phyloP scores from a whole-genome alignment of 2,888 invertebrate genomes.

The Drosophila mettleri region DNA sequence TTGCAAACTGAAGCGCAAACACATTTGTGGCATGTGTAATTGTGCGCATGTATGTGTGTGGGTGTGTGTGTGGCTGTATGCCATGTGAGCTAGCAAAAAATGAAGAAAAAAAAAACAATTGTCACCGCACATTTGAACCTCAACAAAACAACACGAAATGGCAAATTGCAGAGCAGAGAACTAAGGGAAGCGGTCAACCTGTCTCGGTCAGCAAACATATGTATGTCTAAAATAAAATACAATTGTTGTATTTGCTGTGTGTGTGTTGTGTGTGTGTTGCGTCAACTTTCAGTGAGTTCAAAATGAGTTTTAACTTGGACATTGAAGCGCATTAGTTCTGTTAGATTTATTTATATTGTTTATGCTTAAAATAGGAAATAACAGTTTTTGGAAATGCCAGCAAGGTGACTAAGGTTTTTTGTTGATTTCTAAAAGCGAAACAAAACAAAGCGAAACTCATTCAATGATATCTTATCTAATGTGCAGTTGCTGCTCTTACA shows the following conservation, averaged over 20 bases:
- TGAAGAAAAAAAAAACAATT: conserved; percentile 65
- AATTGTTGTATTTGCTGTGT: conserved; percentile 6
- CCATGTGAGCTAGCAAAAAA: conserved; percentile 35
- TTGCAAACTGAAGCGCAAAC: conserved; percentile 42
- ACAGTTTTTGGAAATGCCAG: background rate
- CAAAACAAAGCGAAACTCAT: background rate
- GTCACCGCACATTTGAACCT: conserved; percentile 71
- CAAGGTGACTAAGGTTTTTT: background rate
- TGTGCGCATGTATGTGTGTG: conserved; percentile 17
- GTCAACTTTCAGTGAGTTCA: conserved; percentile 41
- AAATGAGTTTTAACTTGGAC: conserved; percentile 69
- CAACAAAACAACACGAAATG: conserved; percentile 59
- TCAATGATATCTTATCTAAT: conserved; percentile 1
- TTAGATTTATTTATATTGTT: conserved; percentile 13
- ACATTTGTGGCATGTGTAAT: conserved; percentile 32
- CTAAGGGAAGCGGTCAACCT: conserved; percentile 29
- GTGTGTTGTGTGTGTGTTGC: conserved; percentile 18
- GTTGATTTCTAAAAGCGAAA: background rate
- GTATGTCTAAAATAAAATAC: conserved; percentile 33
- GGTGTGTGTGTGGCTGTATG: conserved; percentile 1
- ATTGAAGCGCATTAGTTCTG: conserved; percentile 61
- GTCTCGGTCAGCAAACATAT: conserved; percentile 50
- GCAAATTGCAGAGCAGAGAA: conserved; percentile 65
- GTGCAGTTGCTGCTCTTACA: background rate
- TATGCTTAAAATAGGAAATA: background rate